Evolutionary conservation across 2,888 invertebrate genomes (phyloP), one percentile per base, ranked within the genome.

Genomic region (Trilocha varians): DNA sequence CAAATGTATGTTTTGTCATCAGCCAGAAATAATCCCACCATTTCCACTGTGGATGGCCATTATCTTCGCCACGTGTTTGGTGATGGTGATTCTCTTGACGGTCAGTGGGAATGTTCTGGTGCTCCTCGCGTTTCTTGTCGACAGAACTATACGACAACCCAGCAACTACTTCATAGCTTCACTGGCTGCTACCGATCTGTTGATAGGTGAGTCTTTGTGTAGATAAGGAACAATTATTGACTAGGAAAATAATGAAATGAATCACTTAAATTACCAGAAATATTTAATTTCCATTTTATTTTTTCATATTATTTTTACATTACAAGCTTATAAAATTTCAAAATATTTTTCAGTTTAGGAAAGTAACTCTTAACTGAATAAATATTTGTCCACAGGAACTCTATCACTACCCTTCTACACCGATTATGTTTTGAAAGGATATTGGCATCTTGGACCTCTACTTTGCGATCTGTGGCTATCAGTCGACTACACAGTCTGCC

Each of bases 151-250:
- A 61, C 87, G 99, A 42, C 98, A 99, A 70, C 99, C 99, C 17
- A 98, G 98, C 77, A 99, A 99, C 87, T 99, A 99, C 87, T 99
- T 99, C 88, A 98, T 99, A 53, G 98, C 98, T 6, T 99, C 99
- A 0, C 88, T 99, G 49, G 99, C 99, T 37, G 96, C 98, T 43
- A 97, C 97, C 6, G 98, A 99, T 77, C 91, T 99, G 87, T 88
- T 99, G 47, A 99, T 99, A 76, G 99, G 95, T 93, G 79, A 87
- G 78, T 45, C 42, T 18, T 34, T 9, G 13, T 15, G 9, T 15
- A 14, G n/a, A n/a, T n/a, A n/a, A n/a, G n/a, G n/a, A n/a, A n/a
- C n/a, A n/a, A n/a, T n/a, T n/a, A n/a, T n/a, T n/a, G n/a, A n/a
- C n/a, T n/a, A n/a, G n/a, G n/a, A n/a, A n/a, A n/a, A n/a, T n/a